Conservation (phyloP, 1,140 invertebrate genomes). For the Polypedilum vanderplanki region DNA sequence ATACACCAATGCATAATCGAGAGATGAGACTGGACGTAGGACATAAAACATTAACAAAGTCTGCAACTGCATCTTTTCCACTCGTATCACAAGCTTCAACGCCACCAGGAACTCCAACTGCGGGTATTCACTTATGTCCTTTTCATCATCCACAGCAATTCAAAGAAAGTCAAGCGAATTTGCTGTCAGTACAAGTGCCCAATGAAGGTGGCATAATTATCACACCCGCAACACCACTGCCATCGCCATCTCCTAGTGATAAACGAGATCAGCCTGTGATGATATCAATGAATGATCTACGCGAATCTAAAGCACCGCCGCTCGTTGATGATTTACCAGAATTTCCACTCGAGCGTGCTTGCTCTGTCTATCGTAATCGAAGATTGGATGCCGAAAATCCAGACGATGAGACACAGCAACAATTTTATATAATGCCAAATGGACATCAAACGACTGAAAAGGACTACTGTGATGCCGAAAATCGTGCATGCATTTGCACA, state of each 20-base stretch:
- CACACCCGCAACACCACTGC: conserved; percentile 44
- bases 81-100: conserved; percentile 39
- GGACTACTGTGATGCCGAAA: conserved; percentile 38
- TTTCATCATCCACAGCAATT: conserved; percentile 32
- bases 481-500: conserved; percentile 41
- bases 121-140: conserved; percentile 33
- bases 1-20: conserved; percentile 40
- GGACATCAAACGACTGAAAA: conserved; percentile 36
- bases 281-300: conserved; percentile 27
- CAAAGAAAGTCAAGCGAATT: conserved; percentile 13
- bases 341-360: conserved; percentile 40
- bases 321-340: conserved; percentile 35
- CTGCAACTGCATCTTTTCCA: conserved; percentile 42
- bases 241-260: conserved; percentile 40
- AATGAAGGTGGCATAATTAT: conserved; percentile 42
- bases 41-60: conserved; percentile 38
- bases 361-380: conserved; percentile 43
- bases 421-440: conserved; percentile 36
- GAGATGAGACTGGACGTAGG: conserved; percentile 35
- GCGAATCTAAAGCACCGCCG: conserved; percentile 30
- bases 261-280: conserved; percentile 35
- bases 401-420: conserved; percentile 32
- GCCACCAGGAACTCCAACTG: conserved; percentile 37
- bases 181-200: neutral
- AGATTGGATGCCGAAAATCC: conserved; percentile 39